Evolutionary conservation across 2,113 vertebrate species (phyloP).

Genomic region (Scomber scombrus): DNA sequence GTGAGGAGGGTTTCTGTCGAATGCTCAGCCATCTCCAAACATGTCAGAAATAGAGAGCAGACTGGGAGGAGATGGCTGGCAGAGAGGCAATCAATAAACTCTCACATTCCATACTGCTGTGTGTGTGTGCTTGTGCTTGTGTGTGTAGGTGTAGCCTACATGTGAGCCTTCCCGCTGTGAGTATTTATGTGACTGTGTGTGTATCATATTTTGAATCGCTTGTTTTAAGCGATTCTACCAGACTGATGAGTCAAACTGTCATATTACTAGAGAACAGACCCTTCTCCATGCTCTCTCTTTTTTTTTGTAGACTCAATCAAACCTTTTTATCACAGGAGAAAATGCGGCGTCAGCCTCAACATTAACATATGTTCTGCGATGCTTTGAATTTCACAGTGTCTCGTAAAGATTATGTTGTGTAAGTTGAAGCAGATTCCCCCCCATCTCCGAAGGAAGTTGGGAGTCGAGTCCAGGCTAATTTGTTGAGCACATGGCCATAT

Average conservation of each 20-base stretch:
- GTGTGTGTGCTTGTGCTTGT: conserved; percentile 10
- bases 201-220: conserved; percentile 40
- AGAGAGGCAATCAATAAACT: conserved; percentile 74
- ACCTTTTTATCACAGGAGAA: not conserved
- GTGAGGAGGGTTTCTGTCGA: conserved; percentile 40
- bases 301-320: not conserved
- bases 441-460: not conserved
- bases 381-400: not conserved
- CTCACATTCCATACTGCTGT: conserved; percentile 62
- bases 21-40: conserved; percentile 53
- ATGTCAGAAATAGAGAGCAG: conserved; percentile 61
- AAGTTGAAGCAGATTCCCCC: conserved; percentile 10
- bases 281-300: not conserved
- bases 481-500: conserved; percentile 14
- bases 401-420: not conserved
- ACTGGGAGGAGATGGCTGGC: conserved; percentile 51
- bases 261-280: conserved; percentile 36
- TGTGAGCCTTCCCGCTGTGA: not conserved
- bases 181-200: conserved; percentile 5
- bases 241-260: conserved; percentile 57
- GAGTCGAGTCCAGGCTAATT: conserved; percentile 8
- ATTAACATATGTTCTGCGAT: conserved; percentile 7
- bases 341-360: not conserved
- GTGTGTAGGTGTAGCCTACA: not conserved
- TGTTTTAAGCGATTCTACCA: conserved; percentile 46